A percentile compares a stretch with the other conserved stretches of the same genome.
phyloP scores from a whole-genome alignment of 1,140 invertebrate genomes.

The Drosophila grimshawi region DNA sequence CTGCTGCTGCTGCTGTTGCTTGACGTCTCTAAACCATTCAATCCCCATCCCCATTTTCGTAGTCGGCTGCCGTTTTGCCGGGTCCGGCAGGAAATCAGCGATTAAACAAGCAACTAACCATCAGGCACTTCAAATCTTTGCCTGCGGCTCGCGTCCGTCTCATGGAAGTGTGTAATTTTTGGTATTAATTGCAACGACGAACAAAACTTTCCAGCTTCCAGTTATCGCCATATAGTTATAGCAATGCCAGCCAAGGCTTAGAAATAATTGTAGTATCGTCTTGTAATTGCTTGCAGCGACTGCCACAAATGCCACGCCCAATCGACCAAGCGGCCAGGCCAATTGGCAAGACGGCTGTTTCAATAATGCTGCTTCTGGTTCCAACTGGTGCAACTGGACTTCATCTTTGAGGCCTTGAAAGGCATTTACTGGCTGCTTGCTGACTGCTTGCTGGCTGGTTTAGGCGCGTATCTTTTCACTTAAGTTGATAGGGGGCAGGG shows the following conservation, averaged over 20 bases:
- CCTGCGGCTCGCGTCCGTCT: conserved; percentile 34
- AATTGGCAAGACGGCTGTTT: conserved; percentile 56
- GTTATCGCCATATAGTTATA: conserved; percentile 51
- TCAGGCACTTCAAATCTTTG: conserved; percentile 47
- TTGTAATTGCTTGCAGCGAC: conserved; percentile 72
- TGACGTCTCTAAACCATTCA: neutral
- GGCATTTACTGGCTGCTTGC: conserved; percentile 1
- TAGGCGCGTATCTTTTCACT: conserved; percentile 13
- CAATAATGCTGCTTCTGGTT: conserved; percentile 40
- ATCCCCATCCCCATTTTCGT: neutral
- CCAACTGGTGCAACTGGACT: conserved; percentile 15
- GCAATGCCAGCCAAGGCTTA: conserved; percentile 59
- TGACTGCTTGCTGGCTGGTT: neutral
- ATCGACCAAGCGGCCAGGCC: conserved; percentile 8
- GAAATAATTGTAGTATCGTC: conserved; percentile 75
- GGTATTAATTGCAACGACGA: conserved; percentile 72
- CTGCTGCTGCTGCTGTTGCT: conserved; percentile 2
- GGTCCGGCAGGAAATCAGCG: conserved; percentile 75
- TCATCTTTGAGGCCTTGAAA: neutral
- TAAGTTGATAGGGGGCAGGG: neutral
- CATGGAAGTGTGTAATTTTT: conserved; percentile 75
- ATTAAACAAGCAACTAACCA: conserved; percentile 77
- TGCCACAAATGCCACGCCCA: conserved; percentile 54
- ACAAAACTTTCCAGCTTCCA: conserved; percentile 70
- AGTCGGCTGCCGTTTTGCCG: neutral